Evolutionary conservation across 2,888 invertebrate genomes (phyloP), one percentile per base, ranked within the genome.

Genomic region (Drosophila gaucha): DNA sequence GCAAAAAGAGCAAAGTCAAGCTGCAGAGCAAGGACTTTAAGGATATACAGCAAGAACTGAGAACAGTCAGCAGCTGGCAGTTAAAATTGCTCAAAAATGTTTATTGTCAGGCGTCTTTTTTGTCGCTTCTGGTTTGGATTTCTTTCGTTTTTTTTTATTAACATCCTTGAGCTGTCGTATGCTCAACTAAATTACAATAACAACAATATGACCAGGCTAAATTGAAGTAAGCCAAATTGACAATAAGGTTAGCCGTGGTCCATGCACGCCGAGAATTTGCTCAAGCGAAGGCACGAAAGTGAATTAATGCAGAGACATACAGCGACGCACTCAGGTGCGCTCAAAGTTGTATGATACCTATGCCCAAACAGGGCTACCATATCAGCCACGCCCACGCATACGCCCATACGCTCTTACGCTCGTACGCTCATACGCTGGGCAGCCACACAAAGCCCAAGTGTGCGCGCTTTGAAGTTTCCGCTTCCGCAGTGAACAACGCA

Each of bases 391-490:
- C 47, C 47, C 46, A 31, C 28, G 39, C 41, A 51, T 16, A 24
- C 54, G 57, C 60, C 49, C 50, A 56, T 62, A 47, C n/a, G 58
- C 38, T 30, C 20, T 10, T 20, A 16, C 28, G 30, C 36, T 47
- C 36, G 38, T n/a, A 33, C 52, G 54, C 54, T 44, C 52, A 52
- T 58, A 41, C 12, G 64, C 35, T 52, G 72, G 58, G 67, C 78
- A 80, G 84, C 80, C 69, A 64, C 74, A 84, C 72, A 86, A 77
- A 72, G 80, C 64, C 64, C 73, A 71, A 80, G 87, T 86, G 80
- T 62, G 78, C 71, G 67, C 62, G 85, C 84, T 88, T 84, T 84
- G 84, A 84, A 88, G 84, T 84, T 84, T 84, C 78, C 85, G 87
- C 63, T 86, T 88, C 85, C 84, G 75, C 74, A 67, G 51, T 57